Evolutionary conservation across 2,888 invertebrate genomes (phyloP).

Genomic region (Leptogaster cylindrica): DNA sequence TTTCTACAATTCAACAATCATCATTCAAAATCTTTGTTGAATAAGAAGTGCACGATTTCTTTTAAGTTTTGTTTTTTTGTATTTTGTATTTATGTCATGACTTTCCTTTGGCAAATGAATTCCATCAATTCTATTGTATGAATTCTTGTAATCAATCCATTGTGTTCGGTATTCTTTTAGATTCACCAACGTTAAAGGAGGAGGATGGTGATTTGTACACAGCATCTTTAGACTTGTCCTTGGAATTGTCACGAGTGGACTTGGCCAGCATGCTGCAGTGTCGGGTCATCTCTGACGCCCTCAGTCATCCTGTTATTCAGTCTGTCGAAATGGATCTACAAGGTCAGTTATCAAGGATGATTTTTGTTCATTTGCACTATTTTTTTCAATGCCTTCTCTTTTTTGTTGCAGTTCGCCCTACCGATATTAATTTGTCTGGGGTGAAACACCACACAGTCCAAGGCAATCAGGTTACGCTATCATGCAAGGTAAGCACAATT

Average conservation of each 20-base stretch:
- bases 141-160: slow-evolving; percentile 16
- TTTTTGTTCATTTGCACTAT: no score
- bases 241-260: slow-evolving; percentile 72
- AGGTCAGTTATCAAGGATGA: no score
- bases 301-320: slow-evolving; percentile 63
- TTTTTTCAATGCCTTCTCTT: slow-evolving; percentile 43
- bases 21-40: neutral
- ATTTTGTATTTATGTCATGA: neutral
- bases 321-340: slow-evolving; percentile 68
- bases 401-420: slow-evolving; percentile 76
- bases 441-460: slow-evolving; percentile 80
- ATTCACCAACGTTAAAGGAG: slow-evolving; percentile 63
- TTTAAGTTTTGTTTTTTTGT: neutral
- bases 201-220: slow-evolving; percentile 68
- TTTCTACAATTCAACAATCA: slow-evolving; percentile 22
- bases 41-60: slow-evolving; percentile 15
- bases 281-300: slow-evolving; percentile 69
- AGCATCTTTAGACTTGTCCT: slow-evolving; percentile 69
- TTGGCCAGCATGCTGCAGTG: slow-evolving; percentile 74
- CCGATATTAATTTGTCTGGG: slow-evolving; percentile 76
- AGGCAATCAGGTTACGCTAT: slow-evolving; percentile 78
- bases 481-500: slow-evolving; percentile 70
- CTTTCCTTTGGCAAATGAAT: no score
- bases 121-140: slow-evolving; percentile 4
- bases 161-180: slow-evolving; percentile 59